phyloP scores from a whole-genome alignment of 2,113 vertebrate species.

The Candoia aspera region DNA sequence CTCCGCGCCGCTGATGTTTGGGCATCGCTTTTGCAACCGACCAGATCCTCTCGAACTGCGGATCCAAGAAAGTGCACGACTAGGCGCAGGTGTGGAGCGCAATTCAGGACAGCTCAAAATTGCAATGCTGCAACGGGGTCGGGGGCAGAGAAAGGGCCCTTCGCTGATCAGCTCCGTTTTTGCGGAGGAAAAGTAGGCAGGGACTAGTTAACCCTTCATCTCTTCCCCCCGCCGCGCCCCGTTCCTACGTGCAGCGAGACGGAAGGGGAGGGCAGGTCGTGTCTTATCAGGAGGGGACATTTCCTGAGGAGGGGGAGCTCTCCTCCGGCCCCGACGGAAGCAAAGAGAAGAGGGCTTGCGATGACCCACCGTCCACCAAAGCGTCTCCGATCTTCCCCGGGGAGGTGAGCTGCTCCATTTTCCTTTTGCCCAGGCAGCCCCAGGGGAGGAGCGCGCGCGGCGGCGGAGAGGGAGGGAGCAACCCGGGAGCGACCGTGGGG shows the following conservation, averaged over 20 bases:
- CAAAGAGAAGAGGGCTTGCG: background rate
- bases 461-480: background rate
- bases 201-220: background rate
- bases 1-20: no score
- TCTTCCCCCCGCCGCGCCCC: no score
- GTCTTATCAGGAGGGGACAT: background rate
- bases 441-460: background rate
- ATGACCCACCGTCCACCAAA: background rate
- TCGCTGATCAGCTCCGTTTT: background rate
- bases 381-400: background rate
- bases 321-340: background rate
- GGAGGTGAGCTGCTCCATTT: background rate
- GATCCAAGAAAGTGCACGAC: background rate
- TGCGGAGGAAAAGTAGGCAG: background rate
- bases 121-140: background rate
- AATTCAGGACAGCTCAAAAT: background rate
- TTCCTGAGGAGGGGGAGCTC: background rate
- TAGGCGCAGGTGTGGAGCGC: background rate
- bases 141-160: no score
- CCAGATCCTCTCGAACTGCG: background rate
- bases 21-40: background rate
- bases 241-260: background rate
- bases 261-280: conserved; percentile 3
- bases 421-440: background rate
- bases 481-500: background rate